These are phyloP conservation scores for Heteractis magnifica DNA, from an alignment of 92 coral and sea anemone species.

Conservation along the genomic window DNA sequence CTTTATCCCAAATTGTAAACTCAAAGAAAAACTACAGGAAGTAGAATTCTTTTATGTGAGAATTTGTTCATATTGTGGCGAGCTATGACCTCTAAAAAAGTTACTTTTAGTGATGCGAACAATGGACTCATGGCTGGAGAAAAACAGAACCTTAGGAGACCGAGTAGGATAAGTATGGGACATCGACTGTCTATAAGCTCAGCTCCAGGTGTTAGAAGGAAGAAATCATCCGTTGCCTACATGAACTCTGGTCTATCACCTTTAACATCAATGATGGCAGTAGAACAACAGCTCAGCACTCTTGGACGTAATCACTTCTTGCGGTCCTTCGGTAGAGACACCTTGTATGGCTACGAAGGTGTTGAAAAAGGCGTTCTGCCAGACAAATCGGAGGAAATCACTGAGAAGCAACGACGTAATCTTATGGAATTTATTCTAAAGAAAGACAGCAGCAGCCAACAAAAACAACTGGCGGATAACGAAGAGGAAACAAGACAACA, in stretches of 20 bases:
- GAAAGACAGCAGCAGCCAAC: background rate
- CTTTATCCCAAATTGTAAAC: background rate
- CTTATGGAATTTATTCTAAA: slow-evolving; percentile 4
- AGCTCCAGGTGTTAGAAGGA: background rate
- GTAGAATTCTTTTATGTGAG: background rate
- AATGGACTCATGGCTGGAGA: background rate
- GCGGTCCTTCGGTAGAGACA: slow-evolving; percentile 68
- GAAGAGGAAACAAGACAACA: background rate
- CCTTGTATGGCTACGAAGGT: slow-evolving; percentile 44
- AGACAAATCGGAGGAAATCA: slow-evolving; percentile 5
- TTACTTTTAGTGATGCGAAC: slow-evolving; percentile 2
- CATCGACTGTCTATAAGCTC: slow-evolving; percentile 3
- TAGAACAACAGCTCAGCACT: slow-evolving; percentile 36
- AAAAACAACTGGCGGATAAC: background rate
- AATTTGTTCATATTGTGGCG: background rate
- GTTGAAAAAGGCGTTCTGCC: slow-evolving; percentile 41
- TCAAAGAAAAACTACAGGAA: background rate
- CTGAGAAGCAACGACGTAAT: slow-evolving; percentile 8
- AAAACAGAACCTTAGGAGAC: background rate
- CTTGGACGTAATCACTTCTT: slow-evolving; percentile 58
- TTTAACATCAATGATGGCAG: background rate
- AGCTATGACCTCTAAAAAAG: background rate
- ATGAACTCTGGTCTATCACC: background rate
- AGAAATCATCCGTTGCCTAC: background rate
- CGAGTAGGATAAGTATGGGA: background rate